phyloP scores from a whole-genome alignment of 2,888 invertebrate genomes.

The Diploptera punctata region DNA sequence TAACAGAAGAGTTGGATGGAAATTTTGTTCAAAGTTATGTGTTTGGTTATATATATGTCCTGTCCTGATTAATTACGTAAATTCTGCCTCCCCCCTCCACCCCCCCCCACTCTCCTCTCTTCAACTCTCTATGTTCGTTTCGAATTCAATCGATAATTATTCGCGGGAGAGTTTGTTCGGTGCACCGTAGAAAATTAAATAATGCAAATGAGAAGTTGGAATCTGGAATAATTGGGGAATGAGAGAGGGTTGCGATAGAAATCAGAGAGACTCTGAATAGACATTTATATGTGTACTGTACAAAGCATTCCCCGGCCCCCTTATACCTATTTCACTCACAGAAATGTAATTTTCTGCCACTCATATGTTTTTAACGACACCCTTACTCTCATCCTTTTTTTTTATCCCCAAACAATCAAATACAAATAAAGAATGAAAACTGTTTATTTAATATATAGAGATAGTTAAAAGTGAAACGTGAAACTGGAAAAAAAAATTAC shows the following conservation, averaged over 20 bases:
- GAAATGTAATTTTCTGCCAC: too few species aligned
- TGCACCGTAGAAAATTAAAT: slow-evolving; percentile 28
- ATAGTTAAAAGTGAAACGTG: too few species aligned
- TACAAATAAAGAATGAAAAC: too few species aligned
- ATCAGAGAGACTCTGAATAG: slow-evolving; percentile 12
- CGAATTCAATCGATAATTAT: slow-evolving; percentile 27
- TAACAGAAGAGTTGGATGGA: background rate
- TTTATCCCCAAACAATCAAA: too few species aligned
- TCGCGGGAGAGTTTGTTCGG: slow-evolving; percentile 13
- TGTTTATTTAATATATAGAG: too few species aligned
- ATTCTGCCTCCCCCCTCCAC: background rate
- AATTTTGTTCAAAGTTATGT: slow-evolving; percentile 10
- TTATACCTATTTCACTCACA: too few species aligned
- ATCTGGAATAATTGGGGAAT: slow-evolving; percentile 14
- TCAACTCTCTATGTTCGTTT: slow-evolving; percentile 1
- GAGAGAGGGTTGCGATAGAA: background rate
- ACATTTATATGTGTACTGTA: too few species aligned
- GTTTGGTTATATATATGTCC: background rate
- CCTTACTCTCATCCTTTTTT: too few species aligned
- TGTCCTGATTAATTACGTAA: slow-evolving; percentile 14
- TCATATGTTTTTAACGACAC: too few species aligned
- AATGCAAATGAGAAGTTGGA: slow-evolving; percentile 22
- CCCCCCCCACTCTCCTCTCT: background rate
- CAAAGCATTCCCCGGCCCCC: too few species aligned
- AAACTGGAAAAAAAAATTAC: too few species aligned